Conservation (phyloP, 2,888 invertebrate species). For the Keiferia lycopersicella region DNA sequence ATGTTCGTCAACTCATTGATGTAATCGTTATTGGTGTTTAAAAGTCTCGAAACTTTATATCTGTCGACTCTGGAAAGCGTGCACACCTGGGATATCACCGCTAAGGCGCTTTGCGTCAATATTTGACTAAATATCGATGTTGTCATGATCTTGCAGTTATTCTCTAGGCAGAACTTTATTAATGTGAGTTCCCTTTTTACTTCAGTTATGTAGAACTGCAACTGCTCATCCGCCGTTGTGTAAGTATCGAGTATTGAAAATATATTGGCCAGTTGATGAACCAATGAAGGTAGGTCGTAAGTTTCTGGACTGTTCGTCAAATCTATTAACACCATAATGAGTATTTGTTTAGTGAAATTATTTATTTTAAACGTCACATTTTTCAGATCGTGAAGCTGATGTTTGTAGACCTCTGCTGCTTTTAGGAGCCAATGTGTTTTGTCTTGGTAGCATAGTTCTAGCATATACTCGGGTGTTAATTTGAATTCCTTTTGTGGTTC, state of each 20-base stretch:
- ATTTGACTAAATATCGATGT: constrained; percentile 74
- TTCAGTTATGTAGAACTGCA: constrained; percentile 75
- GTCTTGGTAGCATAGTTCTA: constrained; percentile 74
- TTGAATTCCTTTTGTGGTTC: constrained; percentile 71
- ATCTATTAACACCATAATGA: constrained; percentile 75
- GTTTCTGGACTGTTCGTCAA: constrained; percentile 73
- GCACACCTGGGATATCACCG: constrained; percentile 77
- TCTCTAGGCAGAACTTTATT: constrained; percentile 75
- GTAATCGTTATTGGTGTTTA: constrained; percentile 71
- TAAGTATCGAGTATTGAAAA: constrained; percentile 75
- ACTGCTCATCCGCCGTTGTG: constrained; percentile 64
- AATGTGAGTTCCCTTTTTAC: constrained; percentile 74
- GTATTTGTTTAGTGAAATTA: constrained; percentile 75
- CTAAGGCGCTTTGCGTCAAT: constrained; percentile 70
- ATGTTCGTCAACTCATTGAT: constrained; percentile 60
- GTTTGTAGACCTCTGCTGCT: constrained; percentile 70
- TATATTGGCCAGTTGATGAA: constrained; percentile 72
- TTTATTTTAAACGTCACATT: constrained; percentile 75
- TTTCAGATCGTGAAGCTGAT: constrained; percentile 71
- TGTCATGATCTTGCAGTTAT: constrained; percentile 76
- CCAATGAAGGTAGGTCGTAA: constrained; percentile 67
- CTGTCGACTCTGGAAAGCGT: constrained; percentile 73
- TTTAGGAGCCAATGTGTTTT: constrained; percentile 75
- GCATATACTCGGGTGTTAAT: constrained; percentile 75
- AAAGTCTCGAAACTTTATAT: constrained; percentile 73